phyloP scores from a whole-genome alignment of 2,797 vertebrate genomes.

The Rachycentron canadum region DNA sequence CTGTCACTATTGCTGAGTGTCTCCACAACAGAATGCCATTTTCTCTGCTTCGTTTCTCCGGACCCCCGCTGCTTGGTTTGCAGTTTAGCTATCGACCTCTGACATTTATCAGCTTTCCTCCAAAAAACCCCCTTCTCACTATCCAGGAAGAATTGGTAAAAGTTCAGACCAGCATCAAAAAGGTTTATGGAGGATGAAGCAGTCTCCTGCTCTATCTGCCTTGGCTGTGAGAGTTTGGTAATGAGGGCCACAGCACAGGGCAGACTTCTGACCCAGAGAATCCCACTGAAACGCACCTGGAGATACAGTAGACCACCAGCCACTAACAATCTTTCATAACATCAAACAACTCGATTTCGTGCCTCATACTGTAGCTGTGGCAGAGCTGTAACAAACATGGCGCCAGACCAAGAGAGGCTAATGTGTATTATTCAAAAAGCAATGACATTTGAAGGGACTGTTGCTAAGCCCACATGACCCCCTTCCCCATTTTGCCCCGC shows the following conservation, averaged over 20 bases:
- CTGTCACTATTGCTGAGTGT: slow-evolving; percentile 73
- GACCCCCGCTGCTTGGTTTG: slow-evolving; percentile 38
- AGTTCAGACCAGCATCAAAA: slow-evolving; percentile 38
- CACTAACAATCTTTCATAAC: neutral
- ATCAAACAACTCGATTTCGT: neutral
- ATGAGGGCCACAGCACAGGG: neutral
- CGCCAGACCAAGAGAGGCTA: neutral
- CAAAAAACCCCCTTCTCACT: slow-evolving; percentile 29
- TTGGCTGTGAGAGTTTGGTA: slow-evolving; percentile 18
- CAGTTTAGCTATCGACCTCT: slow-evolving; percentile 74
- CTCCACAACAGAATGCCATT: slow-evolving; percentile 71
- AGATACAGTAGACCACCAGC: neutral
- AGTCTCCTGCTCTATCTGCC: slow-evolving; percentile 20
- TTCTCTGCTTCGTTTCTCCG: slow-evolving; percentile 65
- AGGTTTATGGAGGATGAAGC: slow-evolving; percentile 31
- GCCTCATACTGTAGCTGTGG: neutral
- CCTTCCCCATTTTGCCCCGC: neutral
- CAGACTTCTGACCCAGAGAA: neutral
- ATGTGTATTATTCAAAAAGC: neutral
- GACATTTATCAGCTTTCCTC: slow-evolving; percentile 74
- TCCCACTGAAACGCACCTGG: neutral
- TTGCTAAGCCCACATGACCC: neutral
- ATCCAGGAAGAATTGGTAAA: slow-evolving; percentile 31
- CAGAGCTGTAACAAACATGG: neutral
- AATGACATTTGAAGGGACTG: slow-evolving; percentile 14